Evolutionary conservation across 2,888 invertebrate genomes (phyloP), one percentile per base, ranked within the genome.

Genomic region (Auanema sp.): DNA sequence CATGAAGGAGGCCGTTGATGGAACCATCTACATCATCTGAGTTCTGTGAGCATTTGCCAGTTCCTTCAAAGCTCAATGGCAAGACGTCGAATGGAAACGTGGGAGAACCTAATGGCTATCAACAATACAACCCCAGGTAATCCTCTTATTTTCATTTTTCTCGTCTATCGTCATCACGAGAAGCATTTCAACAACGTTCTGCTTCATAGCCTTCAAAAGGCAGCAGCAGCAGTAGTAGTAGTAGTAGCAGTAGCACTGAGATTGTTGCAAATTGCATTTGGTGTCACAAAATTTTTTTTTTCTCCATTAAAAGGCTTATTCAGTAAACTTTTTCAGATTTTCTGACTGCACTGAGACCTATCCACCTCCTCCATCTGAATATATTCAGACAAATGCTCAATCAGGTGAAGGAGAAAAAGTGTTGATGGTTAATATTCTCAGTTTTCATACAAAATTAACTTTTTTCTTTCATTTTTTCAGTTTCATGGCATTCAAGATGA

Each of bases 341-440:
- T 57, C 57, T 43, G 62, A 62, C 43, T 62, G 62, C 23, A 62
- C 62, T 14, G 62, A 62, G 25, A 62, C 57, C 3, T 62, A 62
- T 57, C 62, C 62, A 8, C 56, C 62, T 11, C 62, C 62, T 1
- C 62, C 62, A 14, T 57, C 62, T 11, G 43, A 62, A 41, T 56
- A 57, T 16, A 57, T 56, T 24, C 14, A 33, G 6, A 25, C 58
- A n/a, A 52, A 40, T 5, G 41, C 51, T 33, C 33, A 33, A 33
- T 33, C 33, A 33, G 11, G 42, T 53, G 12, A 53, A 52, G 51
- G 51, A 58, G 16, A 43, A 60, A 41, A 53, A 51, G 25, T 14
- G 6, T 12, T 42, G 51, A 23, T 24, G 24, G 16, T 21, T 16
- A 33, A 24, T 33, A 8, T 12, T 42, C 3, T 40, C 40, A 16